A percentile compares a stretch with the other conserved stretches of the same genome.
phyloP scores from a whole-genome alignment of 2,888 invertebrate species.

The Tetragonula carbonaria region DNA sequence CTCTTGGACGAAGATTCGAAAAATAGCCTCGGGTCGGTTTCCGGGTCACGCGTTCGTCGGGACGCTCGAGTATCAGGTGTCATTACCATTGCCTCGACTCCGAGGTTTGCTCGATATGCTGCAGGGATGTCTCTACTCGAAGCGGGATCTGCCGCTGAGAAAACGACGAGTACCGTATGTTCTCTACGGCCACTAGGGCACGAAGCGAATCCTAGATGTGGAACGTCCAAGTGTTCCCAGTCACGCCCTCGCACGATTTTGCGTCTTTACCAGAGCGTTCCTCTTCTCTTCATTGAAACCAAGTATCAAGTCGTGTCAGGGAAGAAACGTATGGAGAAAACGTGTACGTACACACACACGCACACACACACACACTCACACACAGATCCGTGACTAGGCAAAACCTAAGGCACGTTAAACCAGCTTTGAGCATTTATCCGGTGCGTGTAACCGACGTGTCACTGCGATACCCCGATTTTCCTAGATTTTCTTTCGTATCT shows the following conservation, averaged over 20 bases:
- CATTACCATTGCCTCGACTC: conserved; percentile 75
- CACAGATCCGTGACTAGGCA: too few species aligned
- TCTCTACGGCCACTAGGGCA: conserved; percentile 68
- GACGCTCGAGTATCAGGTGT: conserved; percentile 80
- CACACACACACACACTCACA: too few species aligned
- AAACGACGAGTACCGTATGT: conserved; percentile 67
- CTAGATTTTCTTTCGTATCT: too few species aligned
- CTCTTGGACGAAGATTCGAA: conserved; percentile 67
- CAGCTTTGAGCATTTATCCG: too few species aligned
- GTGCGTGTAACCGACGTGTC: too few species aligned
- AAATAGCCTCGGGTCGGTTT: conserved; percentile 77
- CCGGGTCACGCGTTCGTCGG: conserved; percentile 80
- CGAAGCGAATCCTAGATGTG: conserved; percentile 64
- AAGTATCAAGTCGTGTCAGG: conserved; percentile 27
- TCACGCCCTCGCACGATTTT: conserved; percentile 67
- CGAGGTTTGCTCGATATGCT: conserved; percentile 50
- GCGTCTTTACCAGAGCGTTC: conserved; percentile 48
- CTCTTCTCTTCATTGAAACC: conserved; percentile 31
- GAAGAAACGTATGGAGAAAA: neutral
- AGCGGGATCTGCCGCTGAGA: conserved; percentile 64
- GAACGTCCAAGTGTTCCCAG: conserved; percentile 67
- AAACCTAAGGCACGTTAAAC: too few species aligned
- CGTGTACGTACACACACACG: too few species aligned
- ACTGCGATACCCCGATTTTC: neutral
- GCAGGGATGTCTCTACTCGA: conserved; percentile 62